Base-by-base conservation (phyloP, 2,888 invertebrate species). In the Deilephila porcellus region DNA sequence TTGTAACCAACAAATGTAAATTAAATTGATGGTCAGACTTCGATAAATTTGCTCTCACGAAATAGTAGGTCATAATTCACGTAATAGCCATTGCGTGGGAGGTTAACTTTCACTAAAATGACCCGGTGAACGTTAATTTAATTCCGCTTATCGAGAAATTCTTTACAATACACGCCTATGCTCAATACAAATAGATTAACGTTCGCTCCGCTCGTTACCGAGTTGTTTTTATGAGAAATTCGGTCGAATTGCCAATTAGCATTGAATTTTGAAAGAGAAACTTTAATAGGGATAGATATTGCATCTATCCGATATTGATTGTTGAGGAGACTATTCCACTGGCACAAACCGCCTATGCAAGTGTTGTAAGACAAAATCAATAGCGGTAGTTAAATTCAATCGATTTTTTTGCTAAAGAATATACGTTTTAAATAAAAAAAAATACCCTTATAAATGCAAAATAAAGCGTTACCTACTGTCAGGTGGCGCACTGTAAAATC, bases 121-220 rank as follows among this genome's bases (percentile, higher is more conserved):
- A 74, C 76, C 75, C 64, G 77, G 75, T 70, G 76, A 74, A 71
- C 74, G 77, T 77, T 77, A 78, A 79, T 81, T 77, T 71, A 75
- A 78, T 81, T 80, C 75, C 73, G 76, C 79, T 80, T 79, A 77
- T 76, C 71, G 71, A 60, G 25, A 60, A 60, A 45, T 60, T 71
- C n/a, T 71, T 71, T 60, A 45, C 45, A 71, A 14, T 34, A 34
- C 60, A 71, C 60, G 60, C 60, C 60, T 67, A 11, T 45, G 64
- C 45, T 14, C 67, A 67, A 67, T 52, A 45, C 67, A 14, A 17
- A 25, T 7, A 52, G 17, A 67, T 45, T 34, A 63, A 37, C 20
- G 3, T 20, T 37, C 11, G 64, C 20, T 45, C 11, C n/a, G 37
- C 2, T 67, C 20, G 45, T 67, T 17, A 25, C 6, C 6, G n/a